Evolutionary conservation across 30 jellyfish, hydroid and myxozoan species (phyloP).

Genomic region (Cassiopea xamachana): DNA sequence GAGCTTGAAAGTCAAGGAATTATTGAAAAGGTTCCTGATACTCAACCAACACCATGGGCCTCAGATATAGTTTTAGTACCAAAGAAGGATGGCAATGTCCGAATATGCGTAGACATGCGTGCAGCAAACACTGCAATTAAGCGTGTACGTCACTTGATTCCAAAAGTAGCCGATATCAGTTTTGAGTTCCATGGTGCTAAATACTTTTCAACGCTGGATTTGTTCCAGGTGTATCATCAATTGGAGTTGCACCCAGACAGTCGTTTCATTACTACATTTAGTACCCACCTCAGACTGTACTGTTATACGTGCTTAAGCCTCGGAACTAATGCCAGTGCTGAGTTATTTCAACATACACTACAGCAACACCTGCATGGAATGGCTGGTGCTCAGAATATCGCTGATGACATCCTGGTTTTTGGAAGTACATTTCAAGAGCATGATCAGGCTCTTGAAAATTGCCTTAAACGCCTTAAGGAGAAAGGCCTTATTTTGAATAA

Average conservation of each 20-base stretch:
- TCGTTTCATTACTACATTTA: constrained; percentile 31
- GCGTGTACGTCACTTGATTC: constrained; percentile 54
- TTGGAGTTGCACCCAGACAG: constrained; percentile 9
- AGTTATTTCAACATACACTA: constrained; percentile 37
- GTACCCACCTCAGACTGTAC: constrained; percentile 16
- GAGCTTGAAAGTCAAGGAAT: constrained; percentile 64
- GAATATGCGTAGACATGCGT: constrained; percentile 81
- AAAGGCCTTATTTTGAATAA: constrained; percentile 36
- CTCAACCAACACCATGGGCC: constrained; percentile 73
- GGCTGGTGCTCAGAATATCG: constrained; percentile 24
- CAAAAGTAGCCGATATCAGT: constrained; percentile 32
- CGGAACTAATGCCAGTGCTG: constrained; percentile 11
- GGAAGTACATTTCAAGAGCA: constrained; percentile 67
- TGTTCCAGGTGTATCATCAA: constrained; percentile 33
- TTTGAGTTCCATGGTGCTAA: constrained; percentile 37
- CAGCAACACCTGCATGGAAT: constrained; percentile 37
- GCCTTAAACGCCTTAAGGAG: constrained; percentile 29
- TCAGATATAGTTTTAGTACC: constrained; percentile 62
- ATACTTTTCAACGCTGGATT: constrained; percentile 30
- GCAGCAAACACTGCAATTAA: constrained; percentile 70
- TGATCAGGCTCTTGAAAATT: constrained; percentile 29
- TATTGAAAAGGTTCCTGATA: constrained; percentile 55
- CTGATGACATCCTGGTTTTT: constrained; percentile 55
- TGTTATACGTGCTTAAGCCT: background rate
- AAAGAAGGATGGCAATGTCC: constrained; percentile 62